These are phyloP conservation scores for Antheraea pernyi DNA, from an alignment of 1,140 invertebrate genomes.

Conservation along the genomic window DNA sequence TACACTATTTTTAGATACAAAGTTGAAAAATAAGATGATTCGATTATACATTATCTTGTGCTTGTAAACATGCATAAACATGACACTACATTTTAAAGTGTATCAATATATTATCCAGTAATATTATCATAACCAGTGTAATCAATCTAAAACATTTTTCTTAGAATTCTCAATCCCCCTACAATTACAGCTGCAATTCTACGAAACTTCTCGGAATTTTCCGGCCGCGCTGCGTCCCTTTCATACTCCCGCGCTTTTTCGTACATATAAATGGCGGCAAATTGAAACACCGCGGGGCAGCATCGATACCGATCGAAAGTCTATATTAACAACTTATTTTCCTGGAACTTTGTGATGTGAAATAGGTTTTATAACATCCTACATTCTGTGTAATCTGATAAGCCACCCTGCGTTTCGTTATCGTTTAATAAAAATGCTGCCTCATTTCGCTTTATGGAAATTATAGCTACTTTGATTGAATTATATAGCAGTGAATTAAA, in stretches of 20 bases:
- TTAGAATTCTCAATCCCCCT: neutral
- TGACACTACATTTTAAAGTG: no score
- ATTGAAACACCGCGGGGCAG: conserved; percentile 1
- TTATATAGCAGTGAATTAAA: no score
- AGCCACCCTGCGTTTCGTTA: neutral
- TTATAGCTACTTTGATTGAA: no score
- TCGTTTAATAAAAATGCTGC: neutral
- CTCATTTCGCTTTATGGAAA: neutral
- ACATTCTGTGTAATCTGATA: neutral
- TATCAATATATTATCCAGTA: no score
- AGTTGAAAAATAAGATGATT: no score
- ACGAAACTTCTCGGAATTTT: conserved; percentile 26
- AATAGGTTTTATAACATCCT: neutral
- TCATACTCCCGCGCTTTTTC: neutral
- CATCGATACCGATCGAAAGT: neutral
- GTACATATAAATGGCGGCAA: neutral
- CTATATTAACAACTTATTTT: conserved; percentile 11
- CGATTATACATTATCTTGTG: no score
- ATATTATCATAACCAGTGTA: neutral
- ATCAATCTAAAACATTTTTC: neutral
- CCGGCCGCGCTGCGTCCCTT: neutral
- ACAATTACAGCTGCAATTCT: conserved; percentile 44
- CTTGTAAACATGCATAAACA: no score
- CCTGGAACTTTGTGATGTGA: neutral
- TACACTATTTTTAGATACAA: no score